These are phyloP conservation scores for Phainopepla nitens DNA, from an alignment of 2,113 vertebrate species.

Conservation along the genomic window DNA sequence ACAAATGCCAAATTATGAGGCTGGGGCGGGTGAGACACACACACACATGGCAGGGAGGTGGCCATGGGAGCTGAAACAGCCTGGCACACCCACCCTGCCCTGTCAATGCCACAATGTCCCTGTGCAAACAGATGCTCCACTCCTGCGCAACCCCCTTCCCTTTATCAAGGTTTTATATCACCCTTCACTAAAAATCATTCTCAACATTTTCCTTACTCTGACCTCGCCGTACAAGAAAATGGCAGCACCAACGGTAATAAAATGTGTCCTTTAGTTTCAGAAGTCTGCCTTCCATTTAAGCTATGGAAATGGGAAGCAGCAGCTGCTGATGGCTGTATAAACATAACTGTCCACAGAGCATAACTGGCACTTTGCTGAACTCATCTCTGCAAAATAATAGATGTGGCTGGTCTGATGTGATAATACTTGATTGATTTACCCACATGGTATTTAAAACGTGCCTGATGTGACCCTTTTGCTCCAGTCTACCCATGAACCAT, in stretches of 20 bases:
- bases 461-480: background rate
- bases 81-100: background rate
- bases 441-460: background rate
- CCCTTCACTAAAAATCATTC: background rate
- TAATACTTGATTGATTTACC: constrained; percentile 21
- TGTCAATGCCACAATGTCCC: background rate
- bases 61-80: background rate
- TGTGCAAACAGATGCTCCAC: background rate
- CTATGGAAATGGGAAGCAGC: background rate
- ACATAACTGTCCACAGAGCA: background rate
- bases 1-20: background rate
- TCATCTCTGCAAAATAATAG: constrained; percentile 5
- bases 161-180: background rate
- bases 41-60: background rate
- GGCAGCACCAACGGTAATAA: background rate
- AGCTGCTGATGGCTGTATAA: constrained; percentile 8
- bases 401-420: background rate
- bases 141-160: background rate
- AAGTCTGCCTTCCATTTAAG: background rate
- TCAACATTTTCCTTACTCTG: background rate
- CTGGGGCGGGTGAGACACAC: background rate
- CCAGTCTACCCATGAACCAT: background rate
- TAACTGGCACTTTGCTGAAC: background rate
- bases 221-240: background rate
- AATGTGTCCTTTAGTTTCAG: background rate